Evolutionary conservation across 1,140 invertebrate species (phyloP).

Genomic region (Ostrea denselamellosa): DNA sequence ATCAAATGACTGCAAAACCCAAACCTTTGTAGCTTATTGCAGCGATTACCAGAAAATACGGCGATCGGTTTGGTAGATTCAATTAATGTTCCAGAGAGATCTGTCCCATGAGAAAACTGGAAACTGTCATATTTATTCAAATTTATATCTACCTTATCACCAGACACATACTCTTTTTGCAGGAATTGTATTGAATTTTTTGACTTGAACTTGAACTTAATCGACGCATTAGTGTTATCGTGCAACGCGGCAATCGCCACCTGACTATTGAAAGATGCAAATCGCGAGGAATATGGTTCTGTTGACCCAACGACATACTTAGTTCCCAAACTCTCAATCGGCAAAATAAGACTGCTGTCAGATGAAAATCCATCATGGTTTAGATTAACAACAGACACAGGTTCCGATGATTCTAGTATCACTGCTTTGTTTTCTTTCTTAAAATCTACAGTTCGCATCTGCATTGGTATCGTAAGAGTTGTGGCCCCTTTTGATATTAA

Average conservation of each 20-base stretch:
- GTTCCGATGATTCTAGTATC: neutral
- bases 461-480: neutral
- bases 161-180: neutral
- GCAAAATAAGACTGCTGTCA: conserved; percentile 20
- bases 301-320: conserved; percentile 27
- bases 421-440: neutral
- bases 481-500: neutral
- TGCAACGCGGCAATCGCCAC: neutral
- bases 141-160: neutral
- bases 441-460: neutral
- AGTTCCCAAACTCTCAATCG: neutral
- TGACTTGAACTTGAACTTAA: neutral
- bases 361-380: conserved; percentile 3
- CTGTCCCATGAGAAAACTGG: neutral
- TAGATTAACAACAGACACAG: neutral
- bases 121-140: neutral
- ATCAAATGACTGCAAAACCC: conserved; percentile 38
- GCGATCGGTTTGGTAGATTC: neutral
- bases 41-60: conserved; percentile 15
- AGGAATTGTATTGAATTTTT: neutral
- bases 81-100: neutral
- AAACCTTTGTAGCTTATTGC: neutral
- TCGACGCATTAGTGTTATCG: neutral
- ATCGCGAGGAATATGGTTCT: neutral
- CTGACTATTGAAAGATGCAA: neutral